phyloP scores from a whole-genome alignment of 2,113 vertebrate genomes.

The Emydocephalus ijimae region DNA sequence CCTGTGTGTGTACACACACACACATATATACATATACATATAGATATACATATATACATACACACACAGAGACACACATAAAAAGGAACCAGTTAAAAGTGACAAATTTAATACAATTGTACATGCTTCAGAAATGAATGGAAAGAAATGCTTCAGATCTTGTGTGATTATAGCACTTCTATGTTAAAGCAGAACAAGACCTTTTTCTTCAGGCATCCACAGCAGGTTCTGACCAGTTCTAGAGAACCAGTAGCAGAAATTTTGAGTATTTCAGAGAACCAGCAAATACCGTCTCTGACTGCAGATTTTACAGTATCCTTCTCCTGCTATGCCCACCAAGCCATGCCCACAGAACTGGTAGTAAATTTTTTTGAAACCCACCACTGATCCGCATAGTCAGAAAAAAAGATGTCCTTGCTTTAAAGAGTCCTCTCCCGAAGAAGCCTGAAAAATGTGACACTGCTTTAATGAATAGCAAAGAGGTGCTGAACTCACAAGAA shows the following conservation, averaged over 20 bases:
- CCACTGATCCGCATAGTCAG: not conserved
- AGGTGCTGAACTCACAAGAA: not conserved
- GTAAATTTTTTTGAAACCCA: too few species aligned
- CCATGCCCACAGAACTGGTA: too few species aligned
- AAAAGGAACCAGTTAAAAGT: not conserved
- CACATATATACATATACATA: too few species aligned
- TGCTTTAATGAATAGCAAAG: not conserved
- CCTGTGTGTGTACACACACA: too few species aligned
- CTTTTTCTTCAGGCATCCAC: not conserved
- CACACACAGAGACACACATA: not conserved
- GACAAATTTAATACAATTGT: not conserved
- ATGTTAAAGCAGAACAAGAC: not conserved
- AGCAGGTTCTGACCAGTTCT: too few species aligned
- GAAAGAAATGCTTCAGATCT: not conserved
- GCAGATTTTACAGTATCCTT: too few species aligned
- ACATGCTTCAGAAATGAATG: not conserved
- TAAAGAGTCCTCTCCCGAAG: not conserved
- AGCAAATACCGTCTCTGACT: too few species aligned
- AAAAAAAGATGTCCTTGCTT: not conserved
- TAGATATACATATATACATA: too few species aligned
- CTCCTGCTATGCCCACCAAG: too few species aligned
- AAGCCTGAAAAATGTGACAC: not conserved
- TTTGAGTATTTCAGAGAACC: too few species aligned
- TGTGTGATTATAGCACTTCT: not conserved
- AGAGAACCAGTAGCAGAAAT: too few species aligned